Base-by-base conservation (phyloP, 2,113 vertebrate species). In the Epinephelus cyanopodus region DNA sequence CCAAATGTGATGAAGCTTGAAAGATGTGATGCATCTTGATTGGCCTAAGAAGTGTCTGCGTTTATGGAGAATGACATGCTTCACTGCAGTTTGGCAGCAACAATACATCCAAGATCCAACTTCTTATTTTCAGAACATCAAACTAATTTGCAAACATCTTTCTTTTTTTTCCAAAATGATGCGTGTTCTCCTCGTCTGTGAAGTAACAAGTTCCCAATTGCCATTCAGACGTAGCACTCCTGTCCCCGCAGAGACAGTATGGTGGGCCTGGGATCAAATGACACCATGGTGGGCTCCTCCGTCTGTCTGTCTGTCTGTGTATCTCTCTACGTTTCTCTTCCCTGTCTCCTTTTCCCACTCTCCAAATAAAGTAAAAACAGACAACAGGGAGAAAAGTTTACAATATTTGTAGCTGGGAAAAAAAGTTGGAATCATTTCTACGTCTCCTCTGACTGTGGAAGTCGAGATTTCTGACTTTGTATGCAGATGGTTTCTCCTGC, bases 401-500 rank as follows among this genome's bases (percentile, higher is more conserved):
- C 53, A 47, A 21, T 42, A 27, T 65, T 19, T 64, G 63, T 70
- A 25, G 27, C 53, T 77, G 57, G 42, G 67, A 29, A 70, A 63
- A 50, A 81, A 89, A 88, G 85, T 84, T 86, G 10, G 58, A 84
- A 81, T 82, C 52, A 68, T 90, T 86, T 88, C 68, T 66, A 33
- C 68, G 39, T 69, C 5, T 82, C 79, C 29, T 57, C 23, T 81
- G 64, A 69, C 83, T 89, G 68, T 84, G 60, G 77, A 87, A 66
- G 50, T 60, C 62, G 33, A 79, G 70, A 89, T 86, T 84, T 87
- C 80, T 88, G 82, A 94, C 89, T 94, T 88, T 93, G 88, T 93
- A 92, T 93, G 87, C 93, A 90, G 83, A 93, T 91, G 79, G 83
- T 84, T 90, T 70, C 90, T 86, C 71, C 77, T 77, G 74, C 84